Evolutionary conservation across 2,797 vertebrate genomes (phyloP).

Genomic region (Pseudochaenichthys georgianus): DNA sequence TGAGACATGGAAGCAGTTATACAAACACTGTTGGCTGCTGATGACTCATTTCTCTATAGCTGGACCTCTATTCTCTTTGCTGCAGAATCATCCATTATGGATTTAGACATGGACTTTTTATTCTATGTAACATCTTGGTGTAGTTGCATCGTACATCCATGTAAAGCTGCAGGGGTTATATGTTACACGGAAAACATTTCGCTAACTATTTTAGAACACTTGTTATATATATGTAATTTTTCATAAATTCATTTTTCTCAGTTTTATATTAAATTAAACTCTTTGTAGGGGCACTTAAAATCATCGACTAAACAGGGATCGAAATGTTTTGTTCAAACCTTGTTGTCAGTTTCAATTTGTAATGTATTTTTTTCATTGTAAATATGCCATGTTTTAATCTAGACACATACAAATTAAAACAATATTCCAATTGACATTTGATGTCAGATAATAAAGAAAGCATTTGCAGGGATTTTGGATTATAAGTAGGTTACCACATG

Average conservation of each 20-base stretch:
- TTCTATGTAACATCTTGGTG: background rate
- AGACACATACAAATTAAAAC: background rate
- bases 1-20: slow-evolving; percentile 10
- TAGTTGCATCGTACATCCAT: background rate
- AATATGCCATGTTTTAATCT: background rate
- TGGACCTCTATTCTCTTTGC: slow-evolving; percentile 4
- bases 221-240: too few species aligned
- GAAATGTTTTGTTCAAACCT: too few species aligned
- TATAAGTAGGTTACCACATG: background rate
- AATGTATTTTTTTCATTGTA: too few species aligned
- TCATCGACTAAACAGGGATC: too few species aligned
- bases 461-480: background rate
- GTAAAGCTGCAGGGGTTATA: too few species aligned
- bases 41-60: slow-evolving; percentile 11
- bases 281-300: too few species aligned
- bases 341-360: too few species aligned
- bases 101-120: background rate
- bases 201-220: too few species aligned
- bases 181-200: too few species aligned
- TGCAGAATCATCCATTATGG: background rate
- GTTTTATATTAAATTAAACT: background rate
- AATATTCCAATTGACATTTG: background rate
- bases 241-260: background rate
- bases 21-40: background rate
- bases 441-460: background rate